Evolutionary conservation across 2,797 vertebrate genomes (phyloP).

Genomic region (Myripristis jacobus): DNA sequence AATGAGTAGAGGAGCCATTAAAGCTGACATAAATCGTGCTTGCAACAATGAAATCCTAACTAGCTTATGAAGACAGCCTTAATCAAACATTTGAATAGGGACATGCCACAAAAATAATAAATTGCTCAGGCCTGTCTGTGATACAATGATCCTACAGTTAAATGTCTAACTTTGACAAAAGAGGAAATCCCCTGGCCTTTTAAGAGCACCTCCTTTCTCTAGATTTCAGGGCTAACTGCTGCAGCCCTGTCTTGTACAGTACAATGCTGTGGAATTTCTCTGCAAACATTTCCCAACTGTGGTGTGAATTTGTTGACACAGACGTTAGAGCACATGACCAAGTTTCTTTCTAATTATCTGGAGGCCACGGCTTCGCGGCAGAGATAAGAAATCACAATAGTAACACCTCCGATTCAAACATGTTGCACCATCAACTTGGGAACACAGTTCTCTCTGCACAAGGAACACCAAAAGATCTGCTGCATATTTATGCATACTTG

Average conservation of each 20-base stretch:
- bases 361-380: constrained; percentile 4
- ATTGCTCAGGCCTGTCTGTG: constrained; percentile 1
- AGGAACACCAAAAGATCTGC: not conserved
- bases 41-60: not conserved
- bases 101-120: constrained; percentile 15
- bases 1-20: not conserved
- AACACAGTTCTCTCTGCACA: not conserved
- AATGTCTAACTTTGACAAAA: constrained; percentile 23
- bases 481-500: not conserved
- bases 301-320: constrained; percentile 9
- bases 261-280: not conserved
- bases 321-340: constrained; percentile 17
- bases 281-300: constrained; percentile 8
- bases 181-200: constrained; percentile 49
- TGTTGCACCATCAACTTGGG: not conserved
- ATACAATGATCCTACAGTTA: constrained; percentile 9
- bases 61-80: constrained; percentile 1
- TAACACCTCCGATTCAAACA: not conserved
- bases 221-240: constrained; percentile 18
- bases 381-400: constrained; percentile 17
- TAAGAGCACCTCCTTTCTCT: constrained; percentile 35
- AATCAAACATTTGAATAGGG: not conserved
- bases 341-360: constrained; percentile 2
- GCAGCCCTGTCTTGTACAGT: constrained; percentile 27
- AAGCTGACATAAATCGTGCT: not conserved